Conservation (phyloP, 2,888 invertebrate species). For the Nezara viridula region DNA sequence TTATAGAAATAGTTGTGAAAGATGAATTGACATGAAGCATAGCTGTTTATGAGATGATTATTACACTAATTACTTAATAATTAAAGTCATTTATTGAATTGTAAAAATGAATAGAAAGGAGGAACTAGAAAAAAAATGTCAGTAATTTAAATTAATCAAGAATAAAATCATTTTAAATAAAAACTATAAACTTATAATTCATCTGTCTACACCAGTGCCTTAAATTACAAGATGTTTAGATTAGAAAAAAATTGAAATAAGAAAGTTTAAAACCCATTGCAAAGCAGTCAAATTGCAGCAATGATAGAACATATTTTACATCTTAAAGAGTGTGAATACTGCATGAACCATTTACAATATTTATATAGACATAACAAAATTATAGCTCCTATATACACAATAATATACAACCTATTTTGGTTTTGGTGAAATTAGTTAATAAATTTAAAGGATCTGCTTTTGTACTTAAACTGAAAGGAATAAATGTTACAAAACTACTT, state of each 20-base stretch:
- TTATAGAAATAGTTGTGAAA: constrained; percentile 44
- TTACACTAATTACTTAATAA: constrained; percentile 19
- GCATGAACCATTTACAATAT: constrained; percentile 55
- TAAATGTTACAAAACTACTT: constrained; percentile 54
- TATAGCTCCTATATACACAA: constrained; percentile 57
- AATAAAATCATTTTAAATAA: not conserved
- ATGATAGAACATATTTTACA: constrained; percentile 56
- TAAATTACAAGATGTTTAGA: constrained; percentile 9
- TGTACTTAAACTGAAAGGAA: constrained; percentile 60
- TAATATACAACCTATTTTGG: constrained; percentile 60
- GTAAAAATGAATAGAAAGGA: constrained; percentile 22
- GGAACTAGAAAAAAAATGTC: constrained; percentile 17
- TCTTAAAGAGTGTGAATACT: constrained; percentile 52
- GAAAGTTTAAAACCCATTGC: constrained; percentile 54
- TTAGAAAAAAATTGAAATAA: not conserved
- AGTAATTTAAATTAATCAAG: constrained; percentile 19
- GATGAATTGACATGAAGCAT: constrained; percentile 48
- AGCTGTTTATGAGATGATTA: constrained; percentile 44
- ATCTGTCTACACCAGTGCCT: not conserved
- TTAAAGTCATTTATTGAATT: constrained; percentile 22
- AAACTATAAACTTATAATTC: not conserved
- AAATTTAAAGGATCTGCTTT: constrained; percentile 56
- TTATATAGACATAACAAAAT: constrained; percentile 56
- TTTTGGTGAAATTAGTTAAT: constrained; percentile 53
- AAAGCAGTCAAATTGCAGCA: constrained; percentile 59